Evolutionary conservation across 2,888 invertebrate genomes (phyloP).

Genomic region (Drosophila mayaguana): DNA sequence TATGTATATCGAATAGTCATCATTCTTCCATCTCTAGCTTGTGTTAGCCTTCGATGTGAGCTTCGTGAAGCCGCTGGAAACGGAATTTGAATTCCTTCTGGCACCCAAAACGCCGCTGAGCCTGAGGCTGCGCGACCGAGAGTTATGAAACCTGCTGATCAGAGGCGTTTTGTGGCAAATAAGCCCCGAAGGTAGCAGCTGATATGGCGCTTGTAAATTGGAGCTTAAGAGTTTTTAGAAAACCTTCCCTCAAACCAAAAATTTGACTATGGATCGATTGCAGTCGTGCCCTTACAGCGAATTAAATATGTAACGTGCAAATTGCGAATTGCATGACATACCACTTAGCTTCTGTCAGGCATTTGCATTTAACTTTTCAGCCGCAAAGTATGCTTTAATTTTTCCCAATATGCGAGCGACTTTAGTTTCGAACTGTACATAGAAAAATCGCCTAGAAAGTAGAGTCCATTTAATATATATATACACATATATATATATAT

Average conservation of each 20-base stretch:
- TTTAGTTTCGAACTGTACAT: conserved; percentile 41
- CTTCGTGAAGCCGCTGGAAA: conserved; percentile 89
- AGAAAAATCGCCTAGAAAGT: conserved; percentile 17
- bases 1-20: background rate
- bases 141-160: conserved; percentile 44
- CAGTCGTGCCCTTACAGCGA: background rate
- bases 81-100: conserved; percentile 93
- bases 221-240: background rate
- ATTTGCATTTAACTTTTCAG: background rate
- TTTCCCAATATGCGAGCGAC: conserved; percentile 13
- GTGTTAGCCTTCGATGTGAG: conserved; percentile 90
- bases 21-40: conserved; percentile 86
- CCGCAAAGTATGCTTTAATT: conserved; percentile 36
- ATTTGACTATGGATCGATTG: background rate
- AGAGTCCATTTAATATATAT: conserved; percentile 6
- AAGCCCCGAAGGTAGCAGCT: conserved; percentile 10
- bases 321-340: background rate
- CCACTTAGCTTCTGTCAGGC: background rate
- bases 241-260: conserved; percentile 5
- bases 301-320: background rate
- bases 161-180: conserved; percentile 31
- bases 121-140: conserved; percentile 88
- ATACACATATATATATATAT: conserved; percentile 6
- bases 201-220: conserved; percentile 15
- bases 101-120: conserved; percentile 91